A percentile compares a stretch with the other conserved stretches of the same genome.
These are phyloP conservation scores for Notamacropus eugenii DNA, from an alignment of 2,797 vertebrate genomes.

Conservation along the genomic window DNA sequence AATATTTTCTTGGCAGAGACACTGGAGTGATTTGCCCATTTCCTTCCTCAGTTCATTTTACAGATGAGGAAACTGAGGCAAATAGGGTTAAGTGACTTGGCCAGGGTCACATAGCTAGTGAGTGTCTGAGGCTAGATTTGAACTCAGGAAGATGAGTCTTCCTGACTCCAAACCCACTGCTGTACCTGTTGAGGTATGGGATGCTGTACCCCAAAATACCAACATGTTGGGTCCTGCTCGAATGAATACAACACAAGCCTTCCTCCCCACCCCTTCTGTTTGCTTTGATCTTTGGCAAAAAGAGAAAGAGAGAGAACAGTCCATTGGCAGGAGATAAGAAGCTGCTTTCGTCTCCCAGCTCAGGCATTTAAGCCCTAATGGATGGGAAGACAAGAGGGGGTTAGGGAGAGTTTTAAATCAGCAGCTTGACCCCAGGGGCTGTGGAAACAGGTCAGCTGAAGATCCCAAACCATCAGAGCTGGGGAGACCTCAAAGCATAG, in stretches of 20 bases:
- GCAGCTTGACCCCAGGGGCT: background rate
- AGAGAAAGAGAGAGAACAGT: conserved; percentile 48
- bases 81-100: background rate
- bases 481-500: background rate
- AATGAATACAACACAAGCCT: no score
- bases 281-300: no score
- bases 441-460: background rate
- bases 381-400: background rate
- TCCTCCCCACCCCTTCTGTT: no score
- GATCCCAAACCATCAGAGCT: background rate
- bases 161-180: no score
- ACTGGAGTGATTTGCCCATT: no score
- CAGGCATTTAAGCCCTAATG: background rate
- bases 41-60: background rate
- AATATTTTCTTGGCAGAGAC: no score
- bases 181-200: no score
- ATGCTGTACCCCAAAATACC: no score
- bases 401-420: background rate
- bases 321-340: conserved; percentile 73
- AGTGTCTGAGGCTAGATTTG: no score
- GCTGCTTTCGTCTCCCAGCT: conserved; percentile 64
- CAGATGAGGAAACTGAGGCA: background rate
- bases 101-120: no score
- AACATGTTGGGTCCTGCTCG: no score
- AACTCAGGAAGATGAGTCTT: background rate